Conservation (phyloP, 2,888 invertebrate genomes). For the Theodoxus fluviatilis region DNA sequence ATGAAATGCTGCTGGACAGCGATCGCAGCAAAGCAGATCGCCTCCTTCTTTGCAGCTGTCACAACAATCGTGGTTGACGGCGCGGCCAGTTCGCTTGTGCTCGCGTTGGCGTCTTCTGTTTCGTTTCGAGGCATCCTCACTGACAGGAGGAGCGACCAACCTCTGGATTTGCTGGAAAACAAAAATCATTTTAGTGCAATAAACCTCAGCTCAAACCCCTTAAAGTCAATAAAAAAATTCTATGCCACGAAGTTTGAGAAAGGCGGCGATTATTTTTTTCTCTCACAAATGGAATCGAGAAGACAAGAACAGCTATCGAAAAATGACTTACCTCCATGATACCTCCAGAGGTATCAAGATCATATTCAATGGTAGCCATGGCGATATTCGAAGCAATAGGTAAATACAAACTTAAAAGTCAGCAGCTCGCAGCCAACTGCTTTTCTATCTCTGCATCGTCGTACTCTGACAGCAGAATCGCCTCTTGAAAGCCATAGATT, state of each 20-base stretch:
- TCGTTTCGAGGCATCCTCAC: constrained; percentile 74
- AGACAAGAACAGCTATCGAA: not conserved
- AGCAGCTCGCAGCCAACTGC: no score
- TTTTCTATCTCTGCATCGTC: no score
- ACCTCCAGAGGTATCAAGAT: constrained; percentile 80
- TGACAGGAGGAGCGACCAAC: constrained; percentile 85
- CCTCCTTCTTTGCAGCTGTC: constrained; percentile 95
- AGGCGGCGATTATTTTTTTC: not conserved
- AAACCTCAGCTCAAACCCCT: not conserved
- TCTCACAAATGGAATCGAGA: not conserved
- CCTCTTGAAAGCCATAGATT: no score
- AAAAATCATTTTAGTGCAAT: constrained; percentile 12
- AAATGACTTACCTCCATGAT: constrained; percentile 81
- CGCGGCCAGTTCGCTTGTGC: constrained; percentile 62
- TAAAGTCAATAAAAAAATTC: not conserved
- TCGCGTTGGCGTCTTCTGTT: constrained; percentile 67
- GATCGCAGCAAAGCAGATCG: constrained; percentile 92
- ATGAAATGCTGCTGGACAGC: constrained; percentile 95
- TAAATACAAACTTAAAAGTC: no score
- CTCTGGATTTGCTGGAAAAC: constrained; percentile 81
- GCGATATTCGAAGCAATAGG: no score
- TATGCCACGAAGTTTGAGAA: not conserved
- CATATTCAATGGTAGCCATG: constrained; percentile 77
- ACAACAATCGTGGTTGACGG: constrained; percentile 85
- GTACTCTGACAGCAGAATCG: no score